Percentiles rank a stretch among this genome's conserved stretches.
Evolutionary conservation across 2,113 vertebrate species (phyloP).

Genomic region (Oxyura jamaicensis): DNA sequence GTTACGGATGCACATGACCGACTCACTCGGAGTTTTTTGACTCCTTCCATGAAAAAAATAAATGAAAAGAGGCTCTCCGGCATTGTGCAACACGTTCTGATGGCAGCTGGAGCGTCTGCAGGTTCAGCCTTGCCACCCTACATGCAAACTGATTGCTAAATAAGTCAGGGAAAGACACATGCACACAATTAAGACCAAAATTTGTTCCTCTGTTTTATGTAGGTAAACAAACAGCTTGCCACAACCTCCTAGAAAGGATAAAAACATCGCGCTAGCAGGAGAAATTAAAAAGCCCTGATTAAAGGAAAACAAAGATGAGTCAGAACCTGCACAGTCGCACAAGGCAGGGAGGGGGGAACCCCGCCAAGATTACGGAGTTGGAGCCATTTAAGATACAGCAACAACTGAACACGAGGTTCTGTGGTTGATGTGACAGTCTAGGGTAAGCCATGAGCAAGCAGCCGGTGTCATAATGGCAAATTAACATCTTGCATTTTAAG

Average conservation of each 20-base stretch:
- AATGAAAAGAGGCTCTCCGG: rapidly evolving
- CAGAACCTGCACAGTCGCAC: not conserved
- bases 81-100: not conserved
- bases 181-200: not conserved
- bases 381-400: not conserved
- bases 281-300: not conserved
- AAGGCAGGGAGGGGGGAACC: not conserved
- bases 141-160: rapidly evolving
- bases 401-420: not conserved
- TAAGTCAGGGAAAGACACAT: not conserved
- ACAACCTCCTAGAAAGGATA: not conserved
- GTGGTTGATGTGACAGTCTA: not conserved
- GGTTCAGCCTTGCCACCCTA: not conserved
- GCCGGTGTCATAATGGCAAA: not conserved
- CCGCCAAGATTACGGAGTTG: not conserved
- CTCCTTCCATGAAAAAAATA: not conserved
- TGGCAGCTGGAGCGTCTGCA: not conserved
- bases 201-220: not conserved
- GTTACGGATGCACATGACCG: not conserved
- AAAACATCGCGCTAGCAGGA: not conserved
- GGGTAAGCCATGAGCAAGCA: not conserved
- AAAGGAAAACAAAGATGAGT: constrained; percentile 4
- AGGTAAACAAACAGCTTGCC: not conserved
- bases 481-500: not conserved
- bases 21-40: not conserved